These are phyloP conservation scores for Myotis pilosus DNA, from an alignment of 2,797 vertebrate genomes.

Conservation along the genomic window DNA sequence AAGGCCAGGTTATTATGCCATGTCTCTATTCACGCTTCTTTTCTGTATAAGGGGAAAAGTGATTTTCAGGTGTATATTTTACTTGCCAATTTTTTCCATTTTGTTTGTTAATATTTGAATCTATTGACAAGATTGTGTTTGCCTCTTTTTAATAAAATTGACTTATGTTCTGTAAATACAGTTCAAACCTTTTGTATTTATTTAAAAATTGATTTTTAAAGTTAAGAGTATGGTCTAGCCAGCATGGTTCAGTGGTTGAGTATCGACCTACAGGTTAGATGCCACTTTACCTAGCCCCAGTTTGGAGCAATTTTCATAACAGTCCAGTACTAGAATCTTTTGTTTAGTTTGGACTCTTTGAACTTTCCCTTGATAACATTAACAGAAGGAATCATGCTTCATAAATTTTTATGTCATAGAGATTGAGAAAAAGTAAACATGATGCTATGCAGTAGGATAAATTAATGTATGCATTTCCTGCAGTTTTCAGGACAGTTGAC, in stretches of 20 bases:
- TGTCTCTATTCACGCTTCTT: background rate
- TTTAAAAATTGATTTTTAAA: constrained; percentile 16
- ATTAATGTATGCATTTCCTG: background rate
- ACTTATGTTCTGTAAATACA: background rate
- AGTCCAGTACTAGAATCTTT: background rate
- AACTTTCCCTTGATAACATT: background rate
- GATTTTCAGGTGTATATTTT: background rate
- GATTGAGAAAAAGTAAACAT: background rate
- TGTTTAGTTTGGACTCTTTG: constrained; percentile 12
- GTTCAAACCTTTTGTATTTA: background rate
- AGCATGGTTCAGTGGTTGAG: no score
- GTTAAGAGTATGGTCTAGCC: background rate
- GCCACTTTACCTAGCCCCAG: background rate
- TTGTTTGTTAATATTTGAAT: constrained; percentile 15
- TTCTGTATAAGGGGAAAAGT: background rate
- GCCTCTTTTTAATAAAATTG: background rate
- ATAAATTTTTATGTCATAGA: background rate
- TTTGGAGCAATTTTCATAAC: background rate
- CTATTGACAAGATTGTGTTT: background rate
- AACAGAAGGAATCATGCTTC: background rate
- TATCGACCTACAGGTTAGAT: no score
- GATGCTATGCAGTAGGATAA: background rate
- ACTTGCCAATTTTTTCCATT: background rate
- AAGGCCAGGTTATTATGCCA: background rate
- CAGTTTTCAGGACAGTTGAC: background rate